Base-by-base conservation (phyloP, 2,888 invertebrate species). In the Chromoteleia sp. region DNA sequence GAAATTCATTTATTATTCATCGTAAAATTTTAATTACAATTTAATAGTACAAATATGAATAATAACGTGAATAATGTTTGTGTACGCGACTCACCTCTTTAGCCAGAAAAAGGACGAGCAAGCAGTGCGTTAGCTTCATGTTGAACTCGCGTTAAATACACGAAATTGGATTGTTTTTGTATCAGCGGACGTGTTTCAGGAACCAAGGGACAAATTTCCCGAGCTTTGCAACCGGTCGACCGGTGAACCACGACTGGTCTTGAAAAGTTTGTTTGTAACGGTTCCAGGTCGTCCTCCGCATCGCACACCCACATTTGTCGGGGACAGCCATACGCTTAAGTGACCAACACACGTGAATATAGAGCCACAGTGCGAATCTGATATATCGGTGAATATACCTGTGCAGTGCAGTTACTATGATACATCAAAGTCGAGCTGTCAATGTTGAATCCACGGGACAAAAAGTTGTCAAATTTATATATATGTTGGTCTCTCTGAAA, bases 261-360 rank as follows among this genome's bases (percentile, higher is more conserved):
- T 84, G 87, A 88, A 86, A 88, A 85, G 87, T 87, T 82, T 84
- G 85, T 76, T 67, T 79, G 79, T 90, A 90, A 90, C 90, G 90
- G 90, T 90, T 87, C 80, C 87, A 85, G 85, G 86, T 87, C 86
- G 86, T 88, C 87, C 86, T 87, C 84, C 61, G 71, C 84, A 71
- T 83, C 86, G 85, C 83, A 84, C 71, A 81, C 77, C 80, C 85
- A 84, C 71, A 83, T 71, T 70, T 56, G 77, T 25, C 63, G 70
- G 45, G 4, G 48, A 77, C 70, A 77, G 63, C 76, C 58, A 61
- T 59, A 75, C 63, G 59, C 70, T 48, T 61, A 59, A 65, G 25
- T 65, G 70, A 75, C 61, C 65, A 70, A 71, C 61, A 76, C 81
- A 79, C 43, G 6, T 19, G 10, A 29, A 63, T 52, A 61, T 54